Evolutionary conservation across 2,888 invertebrate species (phyloP).

Genomic region (Pyrgus malvae): DNA sequence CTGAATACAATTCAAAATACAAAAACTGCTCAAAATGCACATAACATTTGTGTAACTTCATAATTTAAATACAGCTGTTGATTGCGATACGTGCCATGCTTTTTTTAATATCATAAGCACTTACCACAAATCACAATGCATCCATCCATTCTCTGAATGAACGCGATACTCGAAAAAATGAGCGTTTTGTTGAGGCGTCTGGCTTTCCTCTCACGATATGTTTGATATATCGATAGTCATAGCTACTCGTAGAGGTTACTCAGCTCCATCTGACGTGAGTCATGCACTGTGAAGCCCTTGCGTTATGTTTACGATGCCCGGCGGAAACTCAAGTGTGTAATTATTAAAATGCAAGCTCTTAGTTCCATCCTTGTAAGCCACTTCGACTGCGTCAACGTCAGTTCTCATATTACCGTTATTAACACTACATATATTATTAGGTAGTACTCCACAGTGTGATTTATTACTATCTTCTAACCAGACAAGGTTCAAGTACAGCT

Average conservation of each 20-base stretch:
- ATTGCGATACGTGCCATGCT: neutral
- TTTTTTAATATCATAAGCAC: too few species aligned
- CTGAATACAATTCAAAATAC: too few species aligned
- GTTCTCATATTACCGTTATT: slow-evolving; percentile 10
- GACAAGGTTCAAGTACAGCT: slow-evolving; percentile 7
- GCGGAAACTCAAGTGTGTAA: slow-evolving; percentile 52
- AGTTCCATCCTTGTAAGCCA: slow-evolving; percentile 11
- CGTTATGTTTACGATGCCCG: slow-evolving; percentile 52
- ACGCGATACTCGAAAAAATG: slow-evolving; percentile 6
- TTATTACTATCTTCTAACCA: slow-evolving; percentile 17
- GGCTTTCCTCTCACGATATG: slow-evolving; percentile 15
- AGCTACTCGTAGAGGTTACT: slow-evolving; percentile 49
- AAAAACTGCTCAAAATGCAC: too few species aligned
- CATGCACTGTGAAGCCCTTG: slow-evolving; percentile 51
- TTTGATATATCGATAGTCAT: slow-evolving; percentile 18
- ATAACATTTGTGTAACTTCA: too few species aligned
- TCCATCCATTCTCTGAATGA: neutral
- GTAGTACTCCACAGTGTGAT: too few species aligned
- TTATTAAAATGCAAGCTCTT: slow-evolving; percentile 38
- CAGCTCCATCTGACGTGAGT: slow-evolving; percentile 52
- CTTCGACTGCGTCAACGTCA: slow-evolving; percentile 11
- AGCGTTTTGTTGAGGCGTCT: slow-evolving; percentile 10
- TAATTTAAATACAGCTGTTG: neutral
- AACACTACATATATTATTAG: neutral
- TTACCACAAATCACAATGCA: too few species aligned